Evolutionary conservation across 2,888 invertebrate genomes (phyloP).

Genomic region (Tetragnatha montana): DNA sequence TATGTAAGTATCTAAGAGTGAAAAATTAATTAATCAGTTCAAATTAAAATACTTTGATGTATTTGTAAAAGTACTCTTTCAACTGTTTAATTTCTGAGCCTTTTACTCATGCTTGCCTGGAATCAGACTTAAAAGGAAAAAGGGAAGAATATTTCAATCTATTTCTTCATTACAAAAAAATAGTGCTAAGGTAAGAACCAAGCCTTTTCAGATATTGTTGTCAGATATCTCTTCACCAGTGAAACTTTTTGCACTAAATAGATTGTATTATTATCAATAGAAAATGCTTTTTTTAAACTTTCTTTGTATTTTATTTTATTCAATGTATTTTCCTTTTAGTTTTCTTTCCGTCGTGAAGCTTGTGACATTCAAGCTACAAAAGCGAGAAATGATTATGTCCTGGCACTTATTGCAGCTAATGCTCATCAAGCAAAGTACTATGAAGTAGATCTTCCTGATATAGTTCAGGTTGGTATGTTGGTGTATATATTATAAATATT

Average conservation of each 20-base stretch:
- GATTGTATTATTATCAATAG: not conserved
- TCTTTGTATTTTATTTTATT: not conserved
- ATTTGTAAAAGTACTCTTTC: not conserved
- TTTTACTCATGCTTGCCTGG: constrained; percentile 64
- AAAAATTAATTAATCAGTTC: not conserved
- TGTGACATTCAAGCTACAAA: constrained; percentile 95
- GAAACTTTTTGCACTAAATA: not conserved
- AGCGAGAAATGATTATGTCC: constrained; percentile 94
- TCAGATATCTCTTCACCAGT: not conserved
- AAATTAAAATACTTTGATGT: not conserved
- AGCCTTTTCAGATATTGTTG: not conserved
- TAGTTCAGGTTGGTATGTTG: constrained; percentile 82
- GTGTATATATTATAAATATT: not conserved
- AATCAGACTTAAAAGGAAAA: constrained; percentile 83
- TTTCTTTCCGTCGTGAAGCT: constrained; percentile 90
- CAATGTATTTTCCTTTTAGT: constrained; percentile 75
- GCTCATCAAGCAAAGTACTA: constrained; percentile 94
- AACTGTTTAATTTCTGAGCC: constrained; percentile 44
- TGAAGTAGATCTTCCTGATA: constrained; percentile 90
- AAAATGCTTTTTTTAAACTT: not conserved
- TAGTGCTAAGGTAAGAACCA: constrained; percentile 87
- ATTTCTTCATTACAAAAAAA: constrained; percentile 96
- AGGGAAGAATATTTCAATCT: constrained; percentile 96
- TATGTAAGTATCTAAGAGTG: too few relatives aligned
- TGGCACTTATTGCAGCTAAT: constrained; percentile 93